Base-by-base conservation (phyloP, 2,888 invertebrate genomes). In the Amblyjoppa proteus region DNA sequence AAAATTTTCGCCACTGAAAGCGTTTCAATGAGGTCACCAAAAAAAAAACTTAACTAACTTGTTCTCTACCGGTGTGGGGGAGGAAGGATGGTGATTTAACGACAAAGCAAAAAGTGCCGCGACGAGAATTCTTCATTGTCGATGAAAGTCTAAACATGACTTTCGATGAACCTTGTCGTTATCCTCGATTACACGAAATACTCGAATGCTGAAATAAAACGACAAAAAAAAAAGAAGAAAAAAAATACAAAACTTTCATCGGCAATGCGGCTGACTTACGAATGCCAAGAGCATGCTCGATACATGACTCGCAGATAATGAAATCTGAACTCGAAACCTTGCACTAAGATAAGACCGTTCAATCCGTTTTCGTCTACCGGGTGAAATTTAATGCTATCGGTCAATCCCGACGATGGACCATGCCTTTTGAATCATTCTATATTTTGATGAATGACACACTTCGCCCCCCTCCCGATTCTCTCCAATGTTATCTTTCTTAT, bases 241-340 rank as follows among this genome's bases (percentile, higher is more conserved):
- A 16, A 38, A 73, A n/a, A 3, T 16, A 73, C 25, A 13, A 56
- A 41, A 73, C 58, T 41, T 58, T 41, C 56, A 25, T 28, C 4
- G 20, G 51, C 41, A 38, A 45, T 34, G 20, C 73, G 58, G 41
- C 58, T 28, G 45, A 38, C 13, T 45, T n/a, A 45, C 16, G 25
- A 28, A 28, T 74, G 74, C 7, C 25, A 3, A 58, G 45, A 45
- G 25, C 74, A 61, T 74, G 74, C 13, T 61, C 31, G 58, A 61
- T 45, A 28, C 61, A 45, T 74, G 74, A 28, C 31, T 45, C 20
- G 7, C 28, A 45, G 74, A 74, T 74, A 74, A 34, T 49, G 9
- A 58, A 74, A 74, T 25, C 45, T 61, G 74, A 74, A 74, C 74
- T 74, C 45, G 74, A 74, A 45, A 61, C 74, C 74, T 74, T 74